Conservation (phyloP, 1,140 invertebrate genomes). For the Neelides sp. region DNA sequence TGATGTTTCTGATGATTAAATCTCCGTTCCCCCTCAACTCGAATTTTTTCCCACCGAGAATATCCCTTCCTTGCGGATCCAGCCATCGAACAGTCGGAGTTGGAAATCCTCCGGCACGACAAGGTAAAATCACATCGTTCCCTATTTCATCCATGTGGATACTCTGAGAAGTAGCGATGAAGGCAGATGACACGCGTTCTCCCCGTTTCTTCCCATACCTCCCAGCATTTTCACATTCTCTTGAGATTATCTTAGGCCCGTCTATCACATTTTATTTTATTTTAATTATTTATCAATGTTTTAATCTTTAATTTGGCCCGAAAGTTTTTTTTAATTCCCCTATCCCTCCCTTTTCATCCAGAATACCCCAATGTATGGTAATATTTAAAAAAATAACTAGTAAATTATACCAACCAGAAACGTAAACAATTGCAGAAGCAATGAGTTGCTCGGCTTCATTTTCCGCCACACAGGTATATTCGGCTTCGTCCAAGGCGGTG, state of each 20-base stretch:
- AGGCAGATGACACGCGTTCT: conserved; percentile 31
- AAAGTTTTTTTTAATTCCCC: too few species aligned
- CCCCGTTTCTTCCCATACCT: conserved; percentile 12
- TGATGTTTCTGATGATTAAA: conserved; percentile 52
- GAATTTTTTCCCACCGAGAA: conserved; percentile 38
- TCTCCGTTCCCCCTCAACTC: conserved; percentile 55
- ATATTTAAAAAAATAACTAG: too few species aligned
- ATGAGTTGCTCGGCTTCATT: conserved; percentile 44
- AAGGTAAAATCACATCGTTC: conserved; percentile 52
- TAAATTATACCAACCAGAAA: conserved; percentile 14
- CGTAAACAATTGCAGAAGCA: conserved; percentile 34
- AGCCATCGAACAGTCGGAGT: conserved; percentile 53
- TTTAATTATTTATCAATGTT: too few species aligned
- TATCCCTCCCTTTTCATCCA: too few species aligned
- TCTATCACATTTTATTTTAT: too few species aligned
- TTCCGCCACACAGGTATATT: conserved; percentile 59
- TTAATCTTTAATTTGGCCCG: too few species aligned
- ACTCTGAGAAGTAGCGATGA: conserved; percentile 39
- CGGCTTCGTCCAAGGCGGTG: conserved; percentile 43
- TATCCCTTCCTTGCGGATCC: conserved; percentile 42
- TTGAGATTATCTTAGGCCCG: too few species aligned
- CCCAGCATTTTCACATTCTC: too few species aligned
- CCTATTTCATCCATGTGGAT: conserved; percentile 43
- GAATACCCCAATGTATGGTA: too few species aligned
- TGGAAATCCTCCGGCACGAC: conserved; percentile 51